These are phyloP conservation scores for Enteromius unitaeniatus DNA, from an alignment of 2,797 vertebrate genomes.

Conservation along the genomic window DNA sequence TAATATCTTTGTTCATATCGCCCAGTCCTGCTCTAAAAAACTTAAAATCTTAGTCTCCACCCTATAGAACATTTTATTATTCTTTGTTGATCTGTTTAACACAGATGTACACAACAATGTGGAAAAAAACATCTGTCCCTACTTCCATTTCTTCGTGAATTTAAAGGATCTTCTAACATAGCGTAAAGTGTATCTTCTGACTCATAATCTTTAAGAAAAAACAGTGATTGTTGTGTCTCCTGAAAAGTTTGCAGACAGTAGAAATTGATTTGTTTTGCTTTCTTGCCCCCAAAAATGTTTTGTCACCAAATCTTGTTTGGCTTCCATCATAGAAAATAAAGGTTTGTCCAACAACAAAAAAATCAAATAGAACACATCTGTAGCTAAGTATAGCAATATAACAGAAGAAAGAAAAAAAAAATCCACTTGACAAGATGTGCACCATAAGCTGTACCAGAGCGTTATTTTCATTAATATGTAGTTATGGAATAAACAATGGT, in stretches of 20 bases:
- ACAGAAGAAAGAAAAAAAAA: slow-evolving; percentile 8
- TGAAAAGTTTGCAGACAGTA: slow-evolving; percentile 5
- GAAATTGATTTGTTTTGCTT: slow-evolving; percentile 30
- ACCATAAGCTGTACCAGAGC: slow-evolving; percentile 12
- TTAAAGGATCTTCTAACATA: slow-evolving; percentile 6
- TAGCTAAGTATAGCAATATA: slow-evolving; percentile 34
- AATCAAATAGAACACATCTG: slow-evolving; percentile 16
- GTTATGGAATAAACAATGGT: slow-evolving; percentile 44
- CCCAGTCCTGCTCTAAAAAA: no score
- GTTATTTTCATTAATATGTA: slow-evolving; percentile 36
- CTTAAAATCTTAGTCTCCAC: neutral
- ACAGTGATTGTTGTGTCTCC: neutral
- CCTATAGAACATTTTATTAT: neutral
- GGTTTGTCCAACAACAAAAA: slow-evolving; percentile 35
- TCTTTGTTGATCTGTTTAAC: neutral
- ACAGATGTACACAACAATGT: neutral
- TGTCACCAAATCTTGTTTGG: slow-evolving; percentile 17
- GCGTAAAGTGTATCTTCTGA: neutral
- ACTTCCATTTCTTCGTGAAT: neutral
- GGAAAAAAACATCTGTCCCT: neutral
- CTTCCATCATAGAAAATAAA: slow-evolving; percentile 29
- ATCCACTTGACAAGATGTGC: slow-evolving; percentile 25
- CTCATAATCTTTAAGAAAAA: neutral
- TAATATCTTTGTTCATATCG: no score
- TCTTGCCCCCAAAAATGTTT: slow-evolving; percentile 28